These are phyloP conservation scores for Tethea ocularis DNA, from an alignment of 2,888 invertebrate species.

Conservation along the genomic window DNA sequence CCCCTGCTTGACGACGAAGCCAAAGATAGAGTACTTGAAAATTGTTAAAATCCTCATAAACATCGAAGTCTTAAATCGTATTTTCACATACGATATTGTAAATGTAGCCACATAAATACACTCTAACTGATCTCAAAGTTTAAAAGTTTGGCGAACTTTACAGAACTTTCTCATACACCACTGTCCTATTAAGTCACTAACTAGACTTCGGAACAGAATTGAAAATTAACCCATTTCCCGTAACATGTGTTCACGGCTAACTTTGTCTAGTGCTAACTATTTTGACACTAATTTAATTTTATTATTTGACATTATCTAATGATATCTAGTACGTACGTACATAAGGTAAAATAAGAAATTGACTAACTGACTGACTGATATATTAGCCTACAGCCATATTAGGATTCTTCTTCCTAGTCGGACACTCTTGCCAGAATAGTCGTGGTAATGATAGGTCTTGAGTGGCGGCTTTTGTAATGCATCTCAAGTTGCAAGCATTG, in stretches of 20 bases:
- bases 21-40: neutral
- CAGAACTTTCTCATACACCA: neutral
- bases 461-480: too few relatives aligned
- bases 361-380: too few relatives aligned
- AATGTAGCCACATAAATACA: too few relatives aligned
- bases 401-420: too few relatives aligned
- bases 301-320: too few relatives aligned
- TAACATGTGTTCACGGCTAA: neutral
- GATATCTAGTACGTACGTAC: too few relatives aligned
- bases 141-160: neutral
- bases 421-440: too few relatives aligned
- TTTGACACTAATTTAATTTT: neutral
- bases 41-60: conserved; percentile 3
- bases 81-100: neutral
- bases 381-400: too few relatives aligned
- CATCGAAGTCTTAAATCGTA: neutral
- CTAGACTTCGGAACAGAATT: neutral
- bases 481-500: too few relatives aligned
- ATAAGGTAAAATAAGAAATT: too few relatives aligned
- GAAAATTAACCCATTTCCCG: neutral
- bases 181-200: neutral
- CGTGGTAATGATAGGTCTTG: too few relatives aligned
- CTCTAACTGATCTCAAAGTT: neutral
- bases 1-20: neutral
- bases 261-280: neutral